Conservation (phyloP, 1,140 invertebrate species). For the Brachionus koreanus region DNA sequence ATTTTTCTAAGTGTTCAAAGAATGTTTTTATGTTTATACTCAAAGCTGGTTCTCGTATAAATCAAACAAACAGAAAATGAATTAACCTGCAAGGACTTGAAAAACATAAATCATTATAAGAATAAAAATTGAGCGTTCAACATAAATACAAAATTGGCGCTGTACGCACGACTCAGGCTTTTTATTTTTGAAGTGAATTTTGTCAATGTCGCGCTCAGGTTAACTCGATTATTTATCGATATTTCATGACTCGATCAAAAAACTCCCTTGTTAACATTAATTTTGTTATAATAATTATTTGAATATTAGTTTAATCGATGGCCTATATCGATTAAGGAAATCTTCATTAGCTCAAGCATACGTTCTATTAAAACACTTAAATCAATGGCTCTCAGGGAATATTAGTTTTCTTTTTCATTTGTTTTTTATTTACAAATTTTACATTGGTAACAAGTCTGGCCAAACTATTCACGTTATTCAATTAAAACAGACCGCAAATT, state of each 20-base stretch:
- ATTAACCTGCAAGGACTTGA: conserved; percentile 34
- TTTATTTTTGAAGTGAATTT: neutral
- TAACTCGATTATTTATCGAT: conserved; percentile 1
- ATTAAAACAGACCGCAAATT: neutral
- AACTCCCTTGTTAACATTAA: neutral
- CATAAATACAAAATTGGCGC: neutral
- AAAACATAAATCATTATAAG: neutral
- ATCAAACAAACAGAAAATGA: conserved; percentile 8
- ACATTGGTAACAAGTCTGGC: conserved; percentile 7
- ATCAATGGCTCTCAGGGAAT: neutral
- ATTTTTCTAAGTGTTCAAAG: neutral
- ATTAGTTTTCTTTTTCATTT: conserved; percentile 17
- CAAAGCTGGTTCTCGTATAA: neutral
- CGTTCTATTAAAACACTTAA: conserved; percentile 14
- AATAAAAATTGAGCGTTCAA: neutral
- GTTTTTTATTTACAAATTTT: neutral
- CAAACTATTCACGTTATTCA: conserved; percentile 4
- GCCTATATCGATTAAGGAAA: neutral
- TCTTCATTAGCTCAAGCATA: conserved; percentile 1
- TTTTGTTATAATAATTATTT: conserved; percentile 18
- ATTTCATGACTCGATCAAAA: conserved; percentile 32
- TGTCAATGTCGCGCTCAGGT: neutral
- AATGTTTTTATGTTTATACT: conserved; percentile 13
- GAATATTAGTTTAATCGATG: conserved; percentile 15
- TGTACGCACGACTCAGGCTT: neutral